These are phyloP conservation scores for Rhinogobius similis DNA, from an alignment of 2,113 vertebrate species.

Conservation along the genomic window DNA sequence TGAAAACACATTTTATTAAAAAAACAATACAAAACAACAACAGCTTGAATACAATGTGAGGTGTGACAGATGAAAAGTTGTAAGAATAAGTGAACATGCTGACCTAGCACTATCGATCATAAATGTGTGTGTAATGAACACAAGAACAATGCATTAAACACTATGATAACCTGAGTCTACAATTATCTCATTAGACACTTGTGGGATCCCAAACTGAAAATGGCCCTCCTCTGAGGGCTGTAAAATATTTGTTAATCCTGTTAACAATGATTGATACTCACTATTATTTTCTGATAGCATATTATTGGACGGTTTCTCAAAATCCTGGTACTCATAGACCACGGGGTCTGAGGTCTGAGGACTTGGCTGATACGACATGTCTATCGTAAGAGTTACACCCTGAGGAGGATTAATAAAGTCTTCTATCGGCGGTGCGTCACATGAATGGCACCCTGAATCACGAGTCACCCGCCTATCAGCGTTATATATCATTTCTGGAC, in stretches of 20 bases:
- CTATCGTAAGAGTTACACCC: constrained; percentile 12
- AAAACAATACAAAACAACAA: too few species aligned
- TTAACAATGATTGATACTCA: not conserved
- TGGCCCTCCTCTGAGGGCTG: not conserved
- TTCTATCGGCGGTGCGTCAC: constrained; percentile 4
- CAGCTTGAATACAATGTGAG: too few species aligned
- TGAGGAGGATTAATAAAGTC: not conserved
- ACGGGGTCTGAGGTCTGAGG: constrained; percentile 25
- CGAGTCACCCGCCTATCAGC: not conserved
- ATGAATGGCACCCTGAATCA: constrained; percentile 17
- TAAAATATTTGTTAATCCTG: not conserved
- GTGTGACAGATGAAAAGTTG: too few species aligned
- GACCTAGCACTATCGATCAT: too few species aligned
- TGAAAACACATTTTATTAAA: not conserved
- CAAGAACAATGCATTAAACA: constrained; percentile 22
- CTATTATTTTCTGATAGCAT: not conserved
- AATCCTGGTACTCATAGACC: constrained; percentile 47
- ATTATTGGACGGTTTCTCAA: constrained; percentile 25
- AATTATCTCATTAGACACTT: not conserved
- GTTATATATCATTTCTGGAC: not conserved
- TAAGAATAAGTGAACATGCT: too few species aligned
- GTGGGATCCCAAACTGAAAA: constrained; percentile 10
- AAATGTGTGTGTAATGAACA: not conserved
- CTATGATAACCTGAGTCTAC: constrained; percentile 43
- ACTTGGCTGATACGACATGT: constrained; percentile 46